Base-by-base conservation (phyloP, 2,113 vertebrate species). In the Salvelinus sp. region DNA sequence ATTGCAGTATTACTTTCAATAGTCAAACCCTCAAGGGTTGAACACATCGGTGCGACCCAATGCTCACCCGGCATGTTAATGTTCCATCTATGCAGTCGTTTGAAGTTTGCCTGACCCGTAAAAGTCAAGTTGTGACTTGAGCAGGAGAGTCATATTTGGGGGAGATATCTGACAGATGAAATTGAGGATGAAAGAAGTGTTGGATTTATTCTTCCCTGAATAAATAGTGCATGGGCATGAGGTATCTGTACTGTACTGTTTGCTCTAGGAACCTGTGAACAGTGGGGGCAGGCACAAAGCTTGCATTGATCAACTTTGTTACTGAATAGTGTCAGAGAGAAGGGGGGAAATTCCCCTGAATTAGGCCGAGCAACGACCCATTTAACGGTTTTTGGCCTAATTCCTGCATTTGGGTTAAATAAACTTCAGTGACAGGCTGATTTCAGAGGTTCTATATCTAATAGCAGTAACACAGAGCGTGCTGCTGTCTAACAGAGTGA, bases 291-390 rank as follows among this genome's bases (percentile, higher is more conserved):
- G 70, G 83, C 86, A 93, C 93, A 94, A 90, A 89, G 91, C 88
- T 80, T 76, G 83, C 92, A 93, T 92, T 93, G 92, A 93, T 92
- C 84, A 90, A 89, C 87, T 64, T 77, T 72, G 68, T 79, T 67
- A 76, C 82, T 90, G 86, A 91, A 89, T 88, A 81, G 86, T 91
- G 88, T 92, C 87, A 91, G 81, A 91, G 84, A 91, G 87, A 90
- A 71, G 73, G 71, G 76, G 79, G 27, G 28, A 71, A 65, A 86
- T 84, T 76, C 62, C 79, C 79, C 74, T 57, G 69, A 85, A 89
- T 91, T 84, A 89, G 85, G 77, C 73, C 68, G 84, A 67, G 83
- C 79, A 85, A 72, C 85, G 76, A 84, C 69, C 81, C 77, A 78
- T 90, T 90, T 83, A 91, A 91, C 77, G 62, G 22, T 57, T 82